Percentiles rank a stretch among this genome's conserved stretches.
Evolutionary conservation across 2,113 vertebrate genomes (phyloP).

Genomic region (Pluvialis apricaria): DNA sequence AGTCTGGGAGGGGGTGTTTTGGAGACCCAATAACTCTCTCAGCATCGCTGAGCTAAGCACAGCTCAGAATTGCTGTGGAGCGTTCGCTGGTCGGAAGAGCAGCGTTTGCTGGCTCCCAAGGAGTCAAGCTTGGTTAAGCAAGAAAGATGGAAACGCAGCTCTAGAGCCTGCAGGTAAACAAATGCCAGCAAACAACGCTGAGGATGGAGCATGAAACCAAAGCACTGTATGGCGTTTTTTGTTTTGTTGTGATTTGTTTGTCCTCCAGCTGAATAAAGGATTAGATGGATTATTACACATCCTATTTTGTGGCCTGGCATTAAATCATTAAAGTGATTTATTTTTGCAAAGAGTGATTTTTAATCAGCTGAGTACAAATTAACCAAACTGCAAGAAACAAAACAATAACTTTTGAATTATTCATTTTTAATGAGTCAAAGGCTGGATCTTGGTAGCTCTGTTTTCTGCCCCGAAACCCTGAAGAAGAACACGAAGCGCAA

Average conservation of each 20-base stretch:
- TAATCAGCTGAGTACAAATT: background rate
- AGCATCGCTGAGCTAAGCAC: background rate
- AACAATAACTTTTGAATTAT: background rate
- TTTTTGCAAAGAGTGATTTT: background rate
- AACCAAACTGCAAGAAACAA: background rate
- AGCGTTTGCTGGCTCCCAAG: background rate
- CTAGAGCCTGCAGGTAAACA: background rate
- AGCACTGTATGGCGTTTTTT: background rate
- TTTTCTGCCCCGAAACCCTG: background rate
- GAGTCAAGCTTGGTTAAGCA: background rate
- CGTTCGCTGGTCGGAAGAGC: fast-evolving
- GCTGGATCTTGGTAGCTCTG: background rate
- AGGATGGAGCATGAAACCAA: background rate
- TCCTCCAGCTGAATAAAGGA: background rate
- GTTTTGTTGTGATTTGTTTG: background rate
- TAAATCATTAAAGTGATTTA: background rate
- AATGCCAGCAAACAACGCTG: background rate
- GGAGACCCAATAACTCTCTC: background rate
- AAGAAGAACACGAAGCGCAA: background rate
- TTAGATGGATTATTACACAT: background rate
- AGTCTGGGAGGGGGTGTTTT: background rate
- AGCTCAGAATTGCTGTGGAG: background rate
- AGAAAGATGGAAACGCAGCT: background rate
- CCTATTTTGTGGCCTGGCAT: background rate
- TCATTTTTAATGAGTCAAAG: background rate